phyloP scores from a whole-genome alignment of 2,113 vertebrate genomes.

The Chaenocephalus aceratus region DNA sequence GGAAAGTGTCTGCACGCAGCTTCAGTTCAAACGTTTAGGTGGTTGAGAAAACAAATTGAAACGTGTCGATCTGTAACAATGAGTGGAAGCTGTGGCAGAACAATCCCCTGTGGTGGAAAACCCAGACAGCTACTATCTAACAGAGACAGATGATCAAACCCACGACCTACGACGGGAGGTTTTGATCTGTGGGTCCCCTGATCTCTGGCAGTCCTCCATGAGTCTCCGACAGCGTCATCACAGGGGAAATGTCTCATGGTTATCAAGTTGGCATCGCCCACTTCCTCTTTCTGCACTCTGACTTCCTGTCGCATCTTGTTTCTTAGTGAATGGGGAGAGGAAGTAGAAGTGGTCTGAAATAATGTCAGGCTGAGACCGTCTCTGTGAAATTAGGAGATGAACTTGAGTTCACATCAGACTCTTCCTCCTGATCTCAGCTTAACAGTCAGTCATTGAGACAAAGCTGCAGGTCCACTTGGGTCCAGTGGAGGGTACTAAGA shows the following conservation, averaged over 20 bases:
- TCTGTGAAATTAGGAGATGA: constrained; percentile 12
- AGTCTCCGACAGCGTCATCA: constrained; percentile 27
- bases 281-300: constrained; percentile 74
- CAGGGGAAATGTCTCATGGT: constrained; percentile 69
- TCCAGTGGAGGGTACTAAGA: background rate
- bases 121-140: no score
- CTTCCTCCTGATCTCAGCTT: no score
- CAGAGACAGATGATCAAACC: constrained; percentile 2
- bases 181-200: constrained; percentile 19
- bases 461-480: background rate
- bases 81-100: background rate
- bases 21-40: background rate
- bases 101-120: background rate
- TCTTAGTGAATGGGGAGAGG: constrained; percentile 55
- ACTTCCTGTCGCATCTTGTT: constrained; percentile 69
- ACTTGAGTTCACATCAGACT: background rate
- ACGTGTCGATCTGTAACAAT: background rate
- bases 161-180: background rate
- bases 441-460: background rate
- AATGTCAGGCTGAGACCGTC: background rate
- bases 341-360: constrained; percentile 54
- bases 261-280: constrained; percentile 56
- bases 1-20: background rate
- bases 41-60: background rate
- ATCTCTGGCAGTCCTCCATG: constrained; percentile 36